Percentiles rank a stretch among this genome's conserved stretches.
Conservation (phyloP, 2,797 vertebrate genomes). For the Sarcoramphus papa region DNA sequence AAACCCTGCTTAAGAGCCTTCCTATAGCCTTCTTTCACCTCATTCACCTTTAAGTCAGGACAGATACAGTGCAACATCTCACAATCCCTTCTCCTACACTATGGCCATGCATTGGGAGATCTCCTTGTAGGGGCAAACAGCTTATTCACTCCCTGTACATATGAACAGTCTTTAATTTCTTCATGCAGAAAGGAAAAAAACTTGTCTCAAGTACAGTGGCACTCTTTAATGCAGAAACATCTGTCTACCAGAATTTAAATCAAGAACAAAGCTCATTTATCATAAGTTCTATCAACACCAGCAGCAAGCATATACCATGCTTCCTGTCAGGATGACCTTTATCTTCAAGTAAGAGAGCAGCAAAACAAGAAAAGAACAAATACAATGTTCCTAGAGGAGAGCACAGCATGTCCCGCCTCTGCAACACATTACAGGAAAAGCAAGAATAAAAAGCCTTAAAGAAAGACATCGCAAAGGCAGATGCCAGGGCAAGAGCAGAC, state of each 20-base stretch:
- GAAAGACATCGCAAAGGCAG: background rate
- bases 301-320: background rate
- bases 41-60: background rate
- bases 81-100: background rate
- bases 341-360: background rate
- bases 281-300: background rate
- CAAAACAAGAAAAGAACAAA: slow-evolving; percentile 22
- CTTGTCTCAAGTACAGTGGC: background rate
- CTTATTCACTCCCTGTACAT: background rate
- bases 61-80: background rate
- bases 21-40: background rate
- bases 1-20: background rate
- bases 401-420: background rate
- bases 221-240: background rate
- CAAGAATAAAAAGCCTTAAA: background rate
- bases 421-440: background rate
- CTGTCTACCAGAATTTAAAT: slow-evolving; percentile 27
- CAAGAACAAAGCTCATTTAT: slow-evolving; percentile 33
- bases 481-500: background rate
- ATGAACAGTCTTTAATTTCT: background rate
- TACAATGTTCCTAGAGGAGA: background rate
- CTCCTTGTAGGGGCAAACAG: background rate
- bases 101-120: background rate
- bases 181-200: background rate
- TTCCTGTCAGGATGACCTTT: slow-evolving; percentile 49